Percentiles rank a stretch among this genome's conserved stretches.
Evolutionary conservation across 2,888 invertebrate genomes (phyloP).

Genomic region (Latrodectus elegans): DNA sequence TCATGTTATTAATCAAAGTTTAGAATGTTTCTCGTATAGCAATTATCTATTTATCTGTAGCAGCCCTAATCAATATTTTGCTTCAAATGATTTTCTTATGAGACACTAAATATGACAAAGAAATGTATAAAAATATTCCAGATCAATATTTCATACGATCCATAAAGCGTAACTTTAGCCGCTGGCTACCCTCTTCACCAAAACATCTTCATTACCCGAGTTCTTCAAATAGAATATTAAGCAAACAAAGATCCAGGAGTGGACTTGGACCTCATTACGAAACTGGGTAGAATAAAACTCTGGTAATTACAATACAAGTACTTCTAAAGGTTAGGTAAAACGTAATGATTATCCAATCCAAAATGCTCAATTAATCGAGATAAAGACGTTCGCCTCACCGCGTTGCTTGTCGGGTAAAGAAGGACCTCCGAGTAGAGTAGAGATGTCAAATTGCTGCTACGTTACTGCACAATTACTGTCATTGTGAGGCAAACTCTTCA

Average conservation of each 20-base stretch:
- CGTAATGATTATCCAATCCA: conserved; percentile 58
- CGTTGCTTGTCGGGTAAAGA: conserved; percentile 34
- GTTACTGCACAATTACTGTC: conserved; percentile 46
- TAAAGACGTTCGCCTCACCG: conserved; percentile 63
- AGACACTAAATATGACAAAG: too few species aligned
- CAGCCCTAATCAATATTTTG: too few species aligned
- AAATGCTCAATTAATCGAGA: conserved; percentile 65
- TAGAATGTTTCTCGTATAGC: too few species aligned
- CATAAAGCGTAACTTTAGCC: too few species aligned
- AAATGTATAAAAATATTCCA: too few species aligned
- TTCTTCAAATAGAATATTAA: conserved; percentile 62
- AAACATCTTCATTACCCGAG: conserved; percentile 46
- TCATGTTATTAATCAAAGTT: too few species aligned
- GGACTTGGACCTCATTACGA: conserved; percentile 30
- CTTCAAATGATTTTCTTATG: too few species aligned
- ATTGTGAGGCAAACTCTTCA: conserved; percentile 22
- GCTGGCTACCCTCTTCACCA: not conserved
- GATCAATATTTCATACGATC: too few species aligned
- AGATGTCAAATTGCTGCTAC: conserved; percentile 43
- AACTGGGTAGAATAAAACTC: conserved; percentile 23
- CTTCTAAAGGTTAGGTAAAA: conserved; percentile 17
- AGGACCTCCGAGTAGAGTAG: conserved; percentile 61
- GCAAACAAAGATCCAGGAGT: conserved; percentile 41
- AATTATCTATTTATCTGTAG: too few species aligned
- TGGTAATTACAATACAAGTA: conserved; percentile 32